A percentile compares a stretch with the other conserved stretches of the same genome.
Evolutionary conservation across 1,140 invertebrate genomes (phyloP).

Genomic region (Caenorhabditis briggsae): DNA sequence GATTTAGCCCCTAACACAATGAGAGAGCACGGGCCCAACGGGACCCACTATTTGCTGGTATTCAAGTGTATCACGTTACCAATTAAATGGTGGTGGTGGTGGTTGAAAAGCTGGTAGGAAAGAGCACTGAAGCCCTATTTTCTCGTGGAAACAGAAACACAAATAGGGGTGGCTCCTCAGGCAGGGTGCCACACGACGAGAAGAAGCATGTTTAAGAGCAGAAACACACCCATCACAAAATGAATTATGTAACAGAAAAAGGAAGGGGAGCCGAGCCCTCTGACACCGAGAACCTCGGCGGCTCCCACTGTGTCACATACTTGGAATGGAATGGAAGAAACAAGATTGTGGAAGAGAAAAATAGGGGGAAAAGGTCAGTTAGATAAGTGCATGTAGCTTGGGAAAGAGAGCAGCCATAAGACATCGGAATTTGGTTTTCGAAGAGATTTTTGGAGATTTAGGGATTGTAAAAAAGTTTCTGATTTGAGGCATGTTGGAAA

Average conservation of each 20-base stretch:
- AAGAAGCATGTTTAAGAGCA: conserved; percentile 41
- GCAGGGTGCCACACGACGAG: background rate
- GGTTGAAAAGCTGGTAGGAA: background rate
- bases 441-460: too few species aligned
- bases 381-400: background rate
- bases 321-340: conserved; percentile 22
- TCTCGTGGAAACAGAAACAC: conserved; percentile 25
- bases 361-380: conserved; percentile 1
- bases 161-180: conserved; percentile 44
- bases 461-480: too few species aligned
- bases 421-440: too few species aligned
- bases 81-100: conserved; percentile 47
- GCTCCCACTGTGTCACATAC: conserved; percentile 51
- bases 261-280: background rate
- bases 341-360: background rate
- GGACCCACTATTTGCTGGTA: conserved; percentile 54
- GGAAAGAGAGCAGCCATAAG: background rate
- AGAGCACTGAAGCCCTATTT: background rate
- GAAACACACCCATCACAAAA: conserved; percentile 55
- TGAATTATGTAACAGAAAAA: conserved; percentile 33
- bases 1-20: background rate
- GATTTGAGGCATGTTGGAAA: too few species aligned
- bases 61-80: conserved; percentile 55
- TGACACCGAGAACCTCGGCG: background rate
- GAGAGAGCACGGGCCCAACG: background rate